Base-by-base conservation (phyloP, 2,113 vertebrate genomes). In the Odontophorus gujanensis region DNA sequence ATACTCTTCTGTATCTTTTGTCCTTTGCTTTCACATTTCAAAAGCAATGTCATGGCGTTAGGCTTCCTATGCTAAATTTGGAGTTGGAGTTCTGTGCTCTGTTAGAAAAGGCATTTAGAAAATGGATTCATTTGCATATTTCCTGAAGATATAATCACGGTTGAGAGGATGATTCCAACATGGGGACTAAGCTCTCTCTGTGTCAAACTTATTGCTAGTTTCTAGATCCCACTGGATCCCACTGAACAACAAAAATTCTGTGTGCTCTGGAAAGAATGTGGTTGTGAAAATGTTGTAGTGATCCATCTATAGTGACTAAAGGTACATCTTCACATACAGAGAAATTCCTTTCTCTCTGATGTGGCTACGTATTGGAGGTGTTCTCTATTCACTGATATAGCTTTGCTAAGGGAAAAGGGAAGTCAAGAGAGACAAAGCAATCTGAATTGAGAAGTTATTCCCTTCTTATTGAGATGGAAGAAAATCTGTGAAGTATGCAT, bases 121-220 rank as follows among this genome's bases (percentile, higher is more conserved):
- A 61, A 96, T 87, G 87, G 92, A 95, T 87, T 57, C 58, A 95
- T 95, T 95, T 97, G 90, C 93, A 91, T 95, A 92, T 95, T 92
- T 92, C 95, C 87, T 88, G 94, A 90, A 89, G 92, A 90, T 95
- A 42, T 81, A 40, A 83, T 95, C 73, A 78, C 40, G 94, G 63
- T 53, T 81, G 78, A 91, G 92, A 89, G 50, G 51, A 83, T 75
- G 82, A 26, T 78, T 96, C 80, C 30, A 61, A 61, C 12, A 72
- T 53, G 30, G 87, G 36, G 61, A 91, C 47, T 63, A 77, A 90
- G 58, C 5, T 43, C 43, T 57, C 19, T 63, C 53, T 71, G 87
- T 84, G 40, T 40, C 40, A 73, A 72, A 72, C 19, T 38, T 36
- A 30, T 32, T 81, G 2, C 36, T 47, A 10, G 13, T 42, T 87